A percentile compares a stretch with the other conserved stretches of the same genome.
phyloP scores from a whole-genome alignment of 2,888 invertebrate genomes.

The Onthophagus sagittarius region DNA sequence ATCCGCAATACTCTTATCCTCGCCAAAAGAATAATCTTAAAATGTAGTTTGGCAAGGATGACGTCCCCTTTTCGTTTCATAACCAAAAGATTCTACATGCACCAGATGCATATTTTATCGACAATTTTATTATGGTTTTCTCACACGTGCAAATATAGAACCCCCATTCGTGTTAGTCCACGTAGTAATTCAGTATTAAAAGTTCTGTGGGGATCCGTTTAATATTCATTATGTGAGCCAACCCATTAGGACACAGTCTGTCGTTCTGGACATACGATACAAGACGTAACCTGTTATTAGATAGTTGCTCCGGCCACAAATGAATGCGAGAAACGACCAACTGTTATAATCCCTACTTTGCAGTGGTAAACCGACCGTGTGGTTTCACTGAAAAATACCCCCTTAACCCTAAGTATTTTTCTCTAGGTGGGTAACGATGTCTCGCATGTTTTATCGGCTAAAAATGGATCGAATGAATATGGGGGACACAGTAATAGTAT shows the following conservation, averaged over 20 bases:
- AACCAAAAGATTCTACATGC: background rate
- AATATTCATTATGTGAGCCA: background rate
- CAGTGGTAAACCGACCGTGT: background rate
- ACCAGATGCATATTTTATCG: background rate
- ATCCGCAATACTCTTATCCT: background rate
- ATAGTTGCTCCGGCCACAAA: background rate
- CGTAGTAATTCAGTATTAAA: background rate
- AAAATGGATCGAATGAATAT: no score
- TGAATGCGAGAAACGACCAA: background rate
- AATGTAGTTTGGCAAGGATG: background rate
- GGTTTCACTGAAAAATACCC: background rate
- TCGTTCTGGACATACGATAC: background rate
- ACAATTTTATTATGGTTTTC: background rate
- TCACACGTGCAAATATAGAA: background rate
- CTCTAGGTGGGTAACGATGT: background rate
- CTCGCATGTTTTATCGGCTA: no score
- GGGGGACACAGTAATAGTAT: no score
- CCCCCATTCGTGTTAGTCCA: background rate
- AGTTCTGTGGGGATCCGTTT: background rate
- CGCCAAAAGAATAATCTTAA: background rate
- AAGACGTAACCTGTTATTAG: background rate
- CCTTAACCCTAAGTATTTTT: background rate
- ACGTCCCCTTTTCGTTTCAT: no score
- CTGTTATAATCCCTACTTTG: background rate
- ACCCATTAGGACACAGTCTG: background rate